Evolutionary conservation across 2,888 invertebrate genomes (phyloP), one percentile per base, ranked within the genome.

Genomic region (Nemoura dubitans): DNA sequence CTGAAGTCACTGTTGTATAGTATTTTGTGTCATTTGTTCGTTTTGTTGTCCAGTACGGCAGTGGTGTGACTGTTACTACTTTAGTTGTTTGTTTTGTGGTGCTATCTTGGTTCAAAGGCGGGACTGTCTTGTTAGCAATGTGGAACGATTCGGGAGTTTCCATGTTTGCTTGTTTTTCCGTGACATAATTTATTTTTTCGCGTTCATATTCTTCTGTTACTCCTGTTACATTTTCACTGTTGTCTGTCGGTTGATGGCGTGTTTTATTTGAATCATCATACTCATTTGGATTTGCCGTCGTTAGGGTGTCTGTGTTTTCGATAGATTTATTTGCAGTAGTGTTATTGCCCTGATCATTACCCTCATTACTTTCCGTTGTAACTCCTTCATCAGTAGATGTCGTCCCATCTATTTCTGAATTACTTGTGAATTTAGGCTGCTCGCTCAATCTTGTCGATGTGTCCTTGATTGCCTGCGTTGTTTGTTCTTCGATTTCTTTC

Each of bases 1-100:
- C 28, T 80, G 80, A 28, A 16, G 76, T 85, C n/a, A 85, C 76
- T 26, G 85, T 76, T 27, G 76, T 28, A 27, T 85, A 76, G 26
- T 42, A 2, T 29, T 76, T 76, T 14, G 36, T 78, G 25, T 76
- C 76, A 26, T 85, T 76, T 76, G 59, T 76, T 28, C 27, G 43
- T 30, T 76, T 28, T 76, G 76, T 27, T 42, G 78, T 78, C 78
- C 78, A 78, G 78, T 78, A 78, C 25, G 78, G 78, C 26, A 78
- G 26, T 27, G 78, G 78, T 28, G 78, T 78, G 1, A 78, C 78
- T 27, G 78, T 78, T 10, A 78, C 10, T 14, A 78, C 27, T 10
- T 27, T 78, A 0, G 78, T 78, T 78, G 78, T 27, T 2, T 10
- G 0, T 59, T 59, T 59, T 10, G 16, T 59, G 3, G 59, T 59